Base-by-base conservation (phyloP, 2,113 vertebrate species). In the Ia io region DNA sequence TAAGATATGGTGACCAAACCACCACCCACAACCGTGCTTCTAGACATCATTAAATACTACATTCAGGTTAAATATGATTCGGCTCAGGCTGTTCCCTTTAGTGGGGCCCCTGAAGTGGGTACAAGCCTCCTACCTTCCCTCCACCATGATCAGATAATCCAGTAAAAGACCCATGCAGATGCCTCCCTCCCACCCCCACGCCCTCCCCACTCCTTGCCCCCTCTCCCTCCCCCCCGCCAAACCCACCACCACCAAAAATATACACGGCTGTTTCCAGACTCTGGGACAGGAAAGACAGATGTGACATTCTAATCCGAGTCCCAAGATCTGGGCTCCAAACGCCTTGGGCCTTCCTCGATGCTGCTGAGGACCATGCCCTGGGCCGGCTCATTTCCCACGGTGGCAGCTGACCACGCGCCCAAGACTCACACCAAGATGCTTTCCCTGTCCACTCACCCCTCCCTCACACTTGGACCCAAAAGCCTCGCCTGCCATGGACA, bases 211-310 rank as follows among this genome's bases (percentile, higher is more conserved):
- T 91, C 84, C 59, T 61, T 25, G 12, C 35, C 84, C 77, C 59
- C 28, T 73, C 40, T 20, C 67, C 97, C 90, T 74, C 53, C 76
- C 95, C 92, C 90, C 40, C 97, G 97, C 97, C 74, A 91, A 94
- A 96, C 95, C 94, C 79, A 95, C 78, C 97, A 92, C 95, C 95
- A 96, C 96, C 95, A 92, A 28, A 96, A 96, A 97, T 96, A 96
- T 87, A 97, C 97, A 97, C 92, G 86, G 97, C 98, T 96, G 96
- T 94, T 95, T 97, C 97, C 96, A 98, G 95, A 92, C 76, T 84
- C 94, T 87, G 96, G 97, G 97, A 92, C 95, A 95, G 67, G 83
- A 86, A 70, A 73, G 91, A 90, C 94, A 94, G 88, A 94, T 95
- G 96, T 94, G 84, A 83, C 89, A 96, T 95, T 97, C 96, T 93